These are phyloP conservation scores for Dolichopus griseipennis DNA, from an alignment of 2,888 invertebrate species.

Conservation along the genomic window DNA sequence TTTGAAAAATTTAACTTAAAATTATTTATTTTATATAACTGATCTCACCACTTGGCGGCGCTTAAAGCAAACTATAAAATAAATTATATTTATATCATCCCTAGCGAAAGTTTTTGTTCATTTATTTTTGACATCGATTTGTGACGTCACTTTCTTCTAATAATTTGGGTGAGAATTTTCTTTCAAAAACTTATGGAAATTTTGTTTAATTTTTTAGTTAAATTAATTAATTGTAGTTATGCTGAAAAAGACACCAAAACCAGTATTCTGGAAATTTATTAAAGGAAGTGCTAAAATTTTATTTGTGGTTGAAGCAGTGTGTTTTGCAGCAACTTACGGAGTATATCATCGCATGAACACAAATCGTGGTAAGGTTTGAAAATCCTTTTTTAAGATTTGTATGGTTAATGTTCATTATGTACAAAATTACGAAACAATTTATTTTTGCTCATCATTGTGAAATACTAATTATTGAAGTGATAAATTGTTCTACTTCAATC, in stretches of 20 bases:
- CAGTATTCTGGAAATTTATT: constrained; percentile 47
- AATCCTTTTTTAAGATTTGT: not conserved
- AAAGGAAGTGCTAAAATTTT: constrained; percentile 49
- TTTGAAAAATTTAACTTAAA: too few species aligned
- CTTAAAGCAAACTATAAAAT: too few species aligned
- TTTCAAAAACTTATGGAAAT: not conserved
- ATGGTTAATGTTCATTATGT: too few species aligned
- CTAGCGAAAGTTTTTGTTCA: not conserved
- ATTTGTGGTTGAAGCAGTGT: constrained; percentile 51
- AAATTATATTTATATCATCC: too few species aligned
- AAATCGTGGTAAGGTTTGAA: constrained; percentile 52
- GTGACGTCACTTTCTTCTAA: not conserved
- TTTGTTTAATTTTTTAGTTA: not conserved
- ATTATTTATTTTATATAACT: too few species aligned
- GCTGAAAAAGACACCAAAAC: constrained; percentile 57
- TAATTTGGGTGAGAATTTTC: not conserved
- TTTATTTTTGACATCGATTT: not conserved
- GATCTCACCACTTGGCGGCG: too few species aligned
- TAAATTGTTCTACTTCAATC: too few species aligned
- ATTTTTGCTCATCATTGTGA: too few species aligned
- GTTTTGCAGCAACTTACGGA: constrained; percentile 53
- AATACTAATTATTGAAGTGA: too few species aligned
- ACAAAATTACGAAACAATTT: too few species aligned
- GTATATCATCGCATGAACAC: constrained; percentile 61
- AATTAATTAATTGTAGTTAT: constrained; percentile 37